Conservation (phyloP, 1,140 invertebrate species). For the Drosophila ironensis region DNA sequence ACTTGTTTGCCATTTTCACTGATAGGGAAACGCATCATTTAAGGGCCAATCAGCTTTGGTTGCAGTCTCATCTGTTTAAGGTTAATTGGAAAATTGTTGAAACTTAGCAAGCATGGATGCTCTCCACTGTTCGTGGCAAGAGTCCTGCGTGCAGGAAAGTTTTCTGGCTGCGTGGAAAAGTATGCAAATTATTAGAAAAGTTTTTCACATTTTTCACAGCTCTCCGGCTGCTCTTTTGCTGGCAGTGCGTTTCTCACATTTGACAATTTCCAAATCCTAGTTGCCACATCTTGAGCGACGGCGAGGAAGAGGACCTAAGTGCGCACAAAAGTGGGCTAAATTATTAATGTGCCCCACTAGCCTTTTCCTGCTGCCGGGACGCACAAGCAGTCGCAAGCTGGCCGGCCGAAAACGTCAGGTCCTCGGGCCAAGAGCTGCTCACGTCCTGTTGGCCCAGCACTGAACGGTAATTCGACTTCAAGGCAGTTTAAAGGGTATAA, state of each 20-base stretch:
- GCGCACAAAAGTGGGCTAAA: constrained; percentile 38
- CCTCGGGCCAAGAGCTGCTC: background rate
- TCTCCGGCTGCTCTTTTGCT: constrained; percentile 12
- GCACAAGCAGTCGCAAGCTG: constrained; percentile 9
- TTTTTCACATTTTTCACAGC: constrained; percentile 67
- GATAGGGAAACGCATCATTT: too few relatives aligned
- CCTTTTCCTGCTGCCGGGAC: background rate
- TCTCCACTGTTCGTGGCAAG: constrained; percentile 2
- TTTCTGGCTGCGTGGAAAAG: constrained; percentile 60
- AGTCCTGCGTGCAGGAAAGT: constrained; percentile 52
- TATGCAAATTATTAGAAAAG: constrained; percentile 78
- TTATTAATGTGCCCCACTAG: constrained; percentile 36
- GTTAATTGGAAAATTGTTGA: background rate
- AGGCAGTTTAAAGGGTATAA: too few relatives aligned
- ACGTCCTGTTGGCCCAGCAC: constrained; percentile 11
- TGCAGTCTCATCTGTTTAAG: background rate
- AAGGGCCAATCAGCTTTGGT: too few relatives aligned
- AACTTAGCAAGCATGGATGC: too few relatives aligned
- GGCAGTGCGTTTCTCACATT: constrained; percentile 35
- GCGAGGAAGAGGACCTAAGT: constrained; percentile 27
- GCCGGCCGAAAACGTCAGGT: constrained; percentile 16
- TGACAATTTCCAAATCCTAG: constrained; percentile 61
- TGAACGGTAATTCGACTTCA: too few relatives aligned
- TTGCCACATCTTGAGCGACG: constrained; percentile 36
- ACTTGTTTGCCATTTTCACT: too few relatives aligned